These are phyloP conservation scores for Malurus cyaneus DNA, from an alignment of 2,113 vertebrate species.

Conservation along the genomic window DNA sequence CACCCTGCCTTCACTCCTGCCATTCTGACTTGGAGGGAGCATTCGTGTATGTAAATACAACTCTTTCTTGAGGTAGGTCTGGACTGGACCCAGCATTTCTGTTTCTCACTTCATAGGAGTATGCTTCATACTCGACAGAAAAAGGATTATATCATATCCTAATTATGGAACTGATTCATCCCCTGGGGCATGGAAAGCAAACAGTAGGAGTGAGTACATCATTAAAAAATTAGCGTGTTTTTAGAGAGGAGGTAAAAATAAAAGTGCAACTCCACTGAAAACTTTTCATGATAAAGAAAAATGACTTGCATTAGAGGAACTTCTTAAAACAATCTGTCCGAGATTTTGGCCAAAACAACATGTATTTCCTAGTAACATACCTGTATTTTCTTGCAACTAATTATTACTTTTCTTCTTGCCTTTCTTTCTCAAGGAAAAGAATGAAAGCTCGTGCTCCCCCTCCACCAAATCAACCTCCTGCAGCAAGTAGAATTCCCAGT, in stretches of 20 bases:
- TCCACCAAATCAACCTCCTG: slow-evolving; percentile 79
- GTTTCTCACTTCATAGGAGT: not conserved
- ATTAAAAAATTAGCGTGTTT: not conserved
- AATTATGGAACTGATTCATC: slow-evolving; percentile 28
- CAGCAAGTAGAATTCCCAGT: slow-evolving; percentile 64
- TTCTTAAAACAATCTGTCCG: not conserved
- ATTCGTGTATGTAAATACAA: not conserved
- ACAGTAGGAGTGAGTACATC: not conserved
- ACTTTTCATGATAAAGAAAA: not conserved
- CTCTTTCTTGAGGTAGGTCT: not conserved
- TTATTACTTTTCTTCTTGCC: not conserved
- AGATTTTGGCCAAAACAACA: not conserved
- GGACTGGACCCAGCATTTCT: not conserved
- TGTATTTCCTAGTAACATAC: not conserved
- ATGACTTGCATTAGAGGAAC: not conserved
- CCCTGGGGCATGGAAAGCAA: not conserved
- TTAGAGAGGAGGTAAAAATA: slow-evolving; percentile 17
- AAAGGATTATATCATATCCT: slow-evolving; percentile 15
- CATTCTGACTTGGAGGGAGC: not conserved
- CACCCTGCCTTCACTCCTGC: not conserved
- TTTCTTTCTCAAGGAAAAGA: slow-evolving; percentile 75
- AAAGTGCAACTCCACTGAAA: not conserved
- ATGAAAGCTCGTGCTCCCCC: slow-evolving; percentile 86
- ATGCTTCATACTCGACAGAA: not conserved
- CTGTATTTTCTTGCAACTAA: not conserved